Evolutionary conservation across 92 coral and sea anemone species (phyloP), one percentile per base, ranked within the genome.

Genomic region (Siderastrea radians): DNA sequence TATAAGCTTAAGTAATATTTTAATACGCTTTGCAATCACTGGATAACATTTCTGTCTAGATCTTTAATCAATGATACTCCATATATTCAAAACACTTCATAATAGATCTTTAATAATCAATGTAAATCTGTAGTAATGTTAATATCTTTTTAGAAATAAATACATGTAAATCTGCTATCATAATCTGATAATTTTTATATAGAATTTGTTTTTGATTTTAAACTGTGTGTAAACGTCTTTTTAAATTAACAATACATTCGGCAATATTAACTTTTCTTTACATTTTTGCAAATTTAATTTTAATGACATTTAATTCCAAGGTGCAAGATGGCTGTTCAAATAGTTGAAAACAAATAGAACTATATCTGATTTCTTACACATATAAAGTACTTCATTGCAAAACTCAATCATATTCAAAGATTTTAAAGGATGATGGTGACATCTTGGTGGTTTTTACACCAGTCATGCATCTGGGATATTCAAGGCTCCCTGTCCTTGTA

Each of bases 401-500:
- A 68, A 26, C 5, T 3, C 4, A 74, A 16, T 2, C 4, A 7
- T 19, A 13, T 51, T 11, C 45, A 52, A 51, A 38, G 44, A 10
- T 50, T 55, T 45, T 78, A 38, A 69, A 70, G n/a, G 9, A 57
- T 46, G 64, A 44, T 52, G 49, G 59, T 55, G 77, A 15, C 68
- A 16, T 82, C 86, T 57, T 70, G 77, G 46, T 82, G 78, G 67
- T 12, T 46, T 49, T 70, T 46, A 81, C 53, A 68, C 46, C 68
- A 68, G 6, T 68, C 86, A 82, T 82, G 68, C 86, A 82, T 82
- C 86, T 82, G 68, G 49, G 6, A 7, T 70, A 82, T 60, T 44
- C 78, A 55, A 45, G 16, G 72, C n/a, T 54, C 59, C 54, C 47
- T 54, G 74, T 58, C 55, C 77, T 80, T 66, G 64, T 48, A 11